These are phyloP conservation scores for Plusia festucae DNA, from an alignment of 2,888 invertebrate genomes.

Conservation along the genomic window DNA sequence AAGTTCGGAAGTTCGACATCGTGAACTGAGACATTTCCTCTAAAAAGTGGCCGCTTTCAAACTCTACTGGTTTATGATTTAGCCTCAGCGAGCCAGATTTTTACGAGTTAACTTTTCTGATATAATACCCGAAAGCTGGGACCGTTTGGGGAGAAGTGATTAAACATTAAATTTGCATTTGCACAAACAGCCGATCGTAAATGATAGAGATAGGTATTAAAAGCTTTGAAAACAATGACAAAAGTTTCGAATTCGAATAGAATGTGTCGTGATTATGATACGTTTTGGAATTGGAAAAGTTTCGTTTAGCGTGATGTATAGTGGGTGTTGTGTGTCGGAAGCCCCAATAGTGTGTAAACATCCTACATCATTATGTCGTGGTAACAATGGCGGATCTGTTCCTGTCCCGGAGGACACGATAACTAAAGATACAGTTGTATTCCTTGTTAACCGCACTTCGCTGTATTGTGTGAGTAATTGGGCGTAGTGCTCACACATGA, in stretches of 20 bases:
- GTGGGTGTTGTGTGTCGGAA: slow-evolving; percentile 18
- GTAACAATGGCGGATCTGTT: slow-evolving; percentile 54
- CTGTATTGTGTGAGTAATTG: slow-evolving; percentile 62
- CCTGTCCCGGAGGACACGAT: slow-evolving; percentile 43
- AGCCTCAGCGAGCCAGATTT: slow-evolving; percentile 74
- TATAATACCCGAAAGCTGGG: slow-evolving; percentile 68
- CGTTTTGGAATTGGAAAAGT: slow-evolving; percentile 51
- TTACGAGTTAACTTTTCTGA: slow-evolving; percentile 82
- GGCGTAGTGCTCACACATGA: slow-evolving; percentile 59
- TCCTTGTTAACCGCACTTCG: slow-evolving; percentile 51
- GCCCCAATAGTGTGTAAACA: slow-evolving; percentile 32
- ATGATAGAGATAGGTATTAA: slow-evolving; percentile 63
- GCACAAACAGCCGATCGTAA: slow-evolving; percentile 69
- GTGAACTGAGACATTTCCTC: slow-evolving; percentile 70
- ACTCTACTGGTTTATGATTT: slow-evolving; percentile 76
- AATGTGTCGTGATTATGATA: slow-evolving; percentile 39
- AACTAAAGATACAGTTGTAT: slow-evolving; percentile 52
- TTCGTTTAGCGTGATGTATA: slow-evolving; percentile 35
- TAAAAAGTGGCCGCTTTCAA: slow-evolving; percentile 71
- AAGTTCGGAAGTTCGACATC: slow-evolving; percentile 74
- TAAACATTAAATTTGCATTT: slow-evolving; percentile 77
- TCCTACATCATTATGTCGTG: slow-evolving; percentile 44
- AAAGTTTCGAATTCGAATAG: slow-evolving; percentile 61
- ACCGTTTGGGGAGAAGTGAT: slow-evolving; percentile 69
- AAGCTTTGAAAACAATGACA: slow-evolving; percentile 63